Base-by-base conservation (phyloP, 2,797 vertebrate species). In the Arremon brunneinucha region DNA sequence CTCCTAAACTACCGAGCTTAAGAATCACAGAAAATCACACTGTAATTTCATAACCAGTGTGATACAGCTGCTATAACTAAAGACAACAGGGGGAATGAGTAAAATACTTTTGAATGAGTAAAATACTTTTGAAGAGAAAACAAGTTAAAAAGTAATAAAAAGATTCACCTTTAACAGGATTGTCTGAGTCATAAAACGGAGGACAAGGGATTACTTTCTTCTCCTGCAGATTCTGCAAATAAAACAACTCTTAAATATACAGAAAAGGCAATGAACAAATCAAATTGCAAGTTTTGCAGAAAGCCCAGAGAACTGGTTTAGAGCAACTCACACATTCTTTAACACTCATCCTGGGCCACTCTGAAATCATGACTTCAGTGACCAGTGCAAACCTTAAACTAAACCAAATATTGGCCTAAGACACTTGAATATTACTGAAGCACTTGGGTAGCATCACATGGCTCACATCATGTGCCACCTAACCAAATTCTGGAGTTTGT, bases 191-290 rank as follows among this genome's bases (percentile, higher is more conserved):
- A 94, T 99, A 99, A 96, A 99, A 99, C 4, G 98, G 98, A 89
- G 99, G 99, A 94, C 99, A 99, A 3, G 98, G 98, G 76, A 99
- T 99, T 18, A 98, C 98, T 95, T 99, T 99, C 96, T 99, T 99
- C 96, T 99, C 98, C 67, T 99, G 98, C 10, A 99, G 96, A 50
- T 96, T 97, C 99, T 99, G 97, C 94, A 97, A 91, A 94, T 76
- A 87, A 43, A 93, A 76, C 26, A 30, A 39, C 3, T 39, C 35
- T 84, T 92, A 46, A 90, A 65, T 16, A 72, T 14, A 71, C 16
- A 63, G 49, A 75, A 71, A 70, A 79, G 32, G 4, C 68, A 82
- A 30, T 2, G 28, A 96, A 44, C 20, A 28, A 87, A 65, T 22
- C 7, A 23, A 72, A n/a, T 0, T 52, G n/a, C 22, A 87, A 89